These are phyloP conservation scores for Smutsia temminckii DNA, from an alignment of 2,797 vertebrate species.

Conservation along the genomic window DNA sequence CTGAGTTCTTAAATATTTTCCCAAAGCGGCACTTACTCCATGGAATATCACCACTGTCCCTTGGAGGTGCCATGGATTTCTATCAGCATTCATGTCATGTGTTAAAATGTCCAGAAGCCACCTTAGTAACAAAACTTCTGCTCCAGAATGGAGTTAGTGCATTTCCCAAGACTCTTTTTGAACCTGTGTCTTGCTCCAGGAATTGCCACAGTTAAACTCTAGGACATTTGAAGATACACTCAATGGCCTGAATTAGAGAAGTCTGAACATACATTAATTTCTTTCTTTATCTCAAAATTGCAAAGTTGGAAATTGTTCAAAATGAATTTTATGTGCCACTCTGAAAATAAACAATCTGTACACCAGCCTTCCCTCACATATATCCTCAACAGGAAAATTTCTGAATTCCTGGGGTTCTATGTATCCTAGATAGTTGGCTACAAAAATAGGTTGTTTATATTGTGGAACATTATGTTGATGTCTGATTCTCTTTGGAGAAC, in stretches of 20 bases:
- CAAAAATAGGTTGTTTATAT: background rate
- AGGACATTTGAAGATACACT: background rate
- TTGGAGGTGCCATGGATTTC: background rate
- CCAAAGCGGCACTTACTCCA: background rate
- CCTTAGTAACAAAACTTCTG: background rate
- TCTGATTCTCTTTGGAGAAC: slow-evolving; percentile 29
- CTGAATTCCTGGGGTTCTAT: background rate
- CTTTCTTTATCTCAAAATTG: slow-evolving; percentile 34
- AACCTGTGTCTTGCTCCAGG: background rate
- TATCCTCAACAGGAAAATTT: background rate
- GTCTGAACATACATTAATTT: background rate
- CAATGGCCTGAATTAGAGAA: slow-evolving; percentile 21
- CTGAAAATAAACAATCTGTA: background rate
- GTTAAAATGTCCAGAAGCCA: background rate
- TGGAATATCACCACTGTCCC: background rate
- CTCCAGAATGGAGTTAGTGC: background rate
- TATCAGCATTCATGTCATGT: background rate
- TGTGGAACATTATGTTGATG: background rate
- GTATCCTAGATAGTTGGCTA: background rate
- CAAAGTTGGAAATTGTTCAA: background rate
- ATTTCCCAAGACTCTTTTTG: background rate
- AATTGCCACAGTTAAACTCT: slow-evolving; percentile 18
- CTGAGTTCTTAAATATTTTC: background rate
- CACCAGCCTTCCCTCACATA: background rate
- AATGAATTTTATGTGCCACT: slow-evolving; percentile 8